Evolutionary conservation across 2,888 invertebrate genomes (phyloP), one percentile per base, ranked within the genome.

Genomic region (Dione vanillae): DNA sequence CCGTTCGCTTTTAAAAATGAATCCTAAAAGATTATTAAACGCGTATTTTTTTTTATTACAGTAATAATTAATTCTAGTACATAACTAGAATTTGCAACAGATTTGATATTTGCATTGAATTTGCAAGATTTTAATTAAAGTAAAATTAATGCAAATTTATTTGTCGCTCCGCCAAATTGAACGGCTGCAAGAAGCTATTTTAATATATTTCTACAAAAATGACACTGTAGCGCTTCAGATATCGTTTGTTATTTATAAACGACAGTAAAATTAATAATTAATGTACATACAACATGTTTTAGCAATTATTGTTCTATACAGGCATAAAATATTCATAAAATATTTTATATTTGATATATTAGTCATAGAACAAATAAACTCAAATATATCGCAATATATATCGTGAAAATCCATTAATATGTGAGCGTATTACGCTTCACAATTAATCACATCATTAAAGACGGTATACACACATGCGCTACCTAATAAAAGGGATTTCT

Each of bases 111-210:
- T 66, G 56, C 65, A 68, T 68, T 68, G 52, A 2, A 47, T 65
- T 65, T 69, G 61, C 37, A 40, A 12, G 14, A 65, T 61, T 52
- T 65, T 51, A 58, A 40, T 51, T 41, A 58, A 69, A 62, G 65
- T 49, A 35, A 19, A 65, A 68, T 61, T 65, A 27, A 71, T 71
- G 61, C 47, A 68, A 71, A 71, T 65, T 52, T 45, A 65, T 68
- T 59, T 58, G 68, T 27, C 58, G 49, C 11, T 52, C 65, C 43
- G 45, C 27, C 19, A 45, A 43, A 61, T n/a, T 12, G 43, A 67
- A n/a, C 35, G 59, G 27, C 52, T 20, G 52, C 35, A 45, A 51
- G 41, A 52, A 14, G 0, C 45, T 11, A 54, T 45, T 59, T 62
- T 54, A 45, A 45, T 12, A 43, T 19, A 45, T 61, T 61, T n/a